Base-by-base conservation (phyloP, 2,888 invertebrate genomes). In the Spisula solida region DNA sequence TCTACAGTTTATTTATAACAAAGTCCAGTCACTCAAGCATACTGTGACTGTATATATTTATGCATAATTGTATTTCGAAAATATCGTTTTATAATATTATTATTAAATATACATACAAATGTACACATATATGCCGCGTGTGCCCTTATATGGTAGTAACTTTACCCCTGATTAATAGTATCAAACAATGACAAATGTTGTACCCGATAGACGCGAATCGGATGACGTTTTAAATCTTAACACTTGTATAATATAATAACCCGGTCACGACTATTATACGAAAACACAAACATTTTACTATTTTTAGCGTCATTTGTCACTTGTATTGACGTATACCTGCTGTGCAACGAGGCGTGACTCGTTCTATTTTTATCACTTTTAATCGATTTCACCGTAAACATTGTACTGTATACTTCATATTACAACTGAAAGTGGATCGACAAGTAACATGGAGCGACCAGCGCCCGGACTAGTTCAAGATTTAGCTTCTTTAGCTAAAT, bases 401-500 rank as follows among this genome's bases (percentile, higher is more conserved):
- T 18, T 34, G 25, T 34, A 66, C 20, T 47, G 34, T 6, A 55
- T 51, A 29, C 66, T 75, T 34, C 34, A 31, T 18, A 34, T 25
- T 34, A 75, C 34, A 34, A 70, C 14, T 14, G 70, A 70, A 70
- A 31, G 34, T 75, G 18, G 34, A 75, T 18, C 2, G 31, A 20
- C 29, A 75, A 75, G n/a, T 89, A 86, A n/a, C 41, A 95, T 95
- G 95, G 94, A 95, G 20, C 79, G 93, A 83, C 92, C 93, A 34
- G 90, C 92, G 18, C 90, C 92, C 0, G 96, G 96, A n/a, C 92
- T 92, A 60, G 94, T 94, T 10, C 94, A 95, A 81, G 96, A 96
- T 91, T 83, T 96, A 78, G 95, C 96, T 0, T 94, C 94, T 4
- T 92, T 96, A 25, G 94, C 95, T 6, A 95, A 95, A 80, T 83